A percentile compares a stretch with the other conserved stretches of the same genome.
These are phyloP conservation scores for Nicator chloris DNA, from an alignment of 2,113 vertebrate species.

Conservation along the genomic window DNA sequence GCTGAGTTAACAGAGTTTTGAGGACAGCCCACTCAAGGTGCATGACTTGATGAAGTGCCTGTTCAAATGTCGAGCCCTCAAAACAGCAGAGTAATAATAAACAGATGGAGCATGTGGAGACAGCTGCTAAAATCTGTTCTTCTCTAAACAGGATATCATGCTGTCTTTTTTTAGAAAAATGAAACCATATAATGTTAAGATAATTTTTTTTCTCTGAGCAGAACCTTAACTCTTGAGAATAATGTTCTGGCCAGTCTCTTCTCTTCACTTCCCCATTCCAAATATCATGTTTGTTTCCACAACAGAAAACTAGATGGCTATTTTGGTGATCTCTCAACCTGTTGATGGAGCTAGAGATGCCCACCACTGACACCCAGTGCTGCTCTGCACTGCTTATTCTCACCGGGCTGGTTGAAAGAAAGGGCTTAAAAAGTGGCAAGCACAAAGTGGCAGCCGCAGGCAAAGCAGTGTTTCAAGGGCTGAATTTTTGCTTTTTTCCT, in stretches of 20 bases:
- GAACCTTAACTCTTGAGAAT: background rate
- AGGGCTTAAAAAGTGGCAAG: background rate
- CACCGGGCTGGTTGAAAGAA: background rate
- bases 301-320: background rate
- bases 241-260: background rate
- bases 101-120: constrained; percentile 1
- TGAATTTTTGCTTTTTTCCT: background rate
- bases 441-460: background rate
- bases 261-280: background rate
- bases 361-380: background rate
- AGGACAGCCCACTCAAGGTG: background rate
- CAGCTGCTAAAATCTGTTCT: constrained; percentile 14
- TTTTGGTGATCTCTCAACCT: background rate
- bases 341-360: background rate
- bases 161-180: background rate
- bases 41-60: background rate
- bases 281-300: background rate
- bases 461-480: background rate
- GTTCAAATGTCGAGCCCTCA: background rate
- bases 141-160: constrained; percentile 16
- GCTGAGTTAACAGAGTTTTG: background rate
- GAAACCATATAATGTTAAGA: background rate
- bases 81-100: constrained; percentile 19
- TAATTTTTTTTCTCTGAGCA: background rate
- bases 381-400: background rate